Conservation (phyloP, 2,113 vertebrate species). For the Parotia lawesii region DNA sequence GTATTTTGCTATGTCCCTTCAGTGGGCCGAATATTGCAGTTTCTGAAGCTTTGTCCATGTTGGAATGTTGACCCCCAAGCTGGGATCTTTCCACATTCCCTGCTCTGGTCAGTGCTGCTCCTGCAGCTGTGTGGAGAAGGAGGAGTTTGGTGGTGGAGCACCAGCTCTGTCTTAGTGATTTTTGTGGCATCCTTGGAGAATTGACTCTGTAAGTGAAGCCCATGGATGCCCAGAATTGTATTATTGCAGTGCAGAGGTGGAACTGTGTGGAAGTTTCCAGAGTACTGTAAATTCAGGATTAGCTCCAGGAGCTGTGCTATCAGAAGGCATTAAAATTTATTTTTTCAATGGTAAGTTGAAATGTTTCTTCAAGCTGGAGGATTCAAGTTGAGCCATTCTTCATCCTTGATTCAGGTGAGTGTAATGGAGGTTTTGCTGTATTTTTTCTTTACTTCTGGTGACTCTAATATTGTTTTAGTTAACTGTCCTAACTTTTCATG, state of each 20-base stretch:
- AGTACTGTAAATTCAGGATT: not conserved
- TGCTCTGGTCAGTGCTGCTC: not conserved
- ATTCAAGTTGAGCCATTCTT: constrained; percentile 29
- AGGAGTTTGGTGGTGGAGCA: not conserved
- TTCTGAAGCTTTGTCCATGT: not conserved
- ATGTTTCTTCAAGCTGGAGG: constrained; percentile 44
- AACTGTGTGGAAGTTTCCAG: not conserved
- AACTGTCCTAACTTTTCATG: constrained; percentile 15
- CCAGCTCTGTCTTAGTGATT: not conserved
- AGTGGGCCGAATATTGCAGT: not conserved
- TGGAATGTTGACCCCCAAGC: not conserved
- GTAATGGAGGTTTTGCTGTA: not conserved
- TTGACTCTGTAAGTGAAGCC: not conserved
- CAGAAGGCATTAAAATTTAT: not conserved
- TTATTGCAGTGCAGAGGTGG: not conserved
- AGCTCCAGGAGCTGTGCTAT: not conserved
- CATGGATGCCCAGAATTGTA: not conserved
- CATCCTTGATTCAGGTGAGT: constrained; percentile 4
- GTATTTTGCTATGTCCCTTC: not conserved
- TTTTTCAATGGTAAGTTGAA: constrained; percentile 42
- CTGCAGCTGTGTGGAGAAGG: not conserved
- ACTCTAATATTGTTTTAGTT: constrained; percentile 5
- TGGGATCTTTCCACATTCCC: not conserved
- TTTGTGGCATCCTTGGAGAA: not conserved
- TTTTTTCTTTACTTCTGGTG: not conserved